Base-by-base conservation (phyloP, 2,888 invertebrate genomes). In the Phania funesta region DNA sequence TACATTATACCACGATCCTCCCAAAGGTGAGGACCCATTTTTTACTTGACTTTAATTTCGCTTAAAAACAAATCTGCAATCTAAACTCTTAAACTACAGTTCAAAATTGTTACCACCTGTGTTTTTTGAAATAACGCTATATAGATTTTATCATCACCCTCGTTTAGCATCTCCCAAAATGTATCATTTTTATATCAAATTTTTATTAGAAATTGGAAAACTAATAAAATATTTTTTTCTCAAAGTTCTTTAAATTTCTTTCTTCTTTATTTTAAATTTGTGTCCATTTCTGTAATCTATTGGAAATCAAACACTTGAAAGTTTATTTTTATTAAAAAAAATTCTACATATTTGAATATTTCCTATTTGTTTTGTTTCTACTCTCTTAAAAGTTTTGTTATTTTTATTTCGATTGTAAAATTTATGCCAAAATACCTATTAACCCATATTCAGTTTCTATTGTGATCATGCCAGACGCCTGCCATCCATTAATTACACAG, bases 361-460 rank as follows among this genome's bases (percentile, higher is more conserved):
- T 65, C 26, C 41, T 29, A 35, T 68, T 62, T 70, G 41, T 3
- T 35, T 41, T 29, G 20, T 20, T 52, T 50, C 13, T 54, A 16
- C 9, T 48, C 13, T 38, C 71, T 54, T 20, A 1, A 20, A 65
- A 41, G 60, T 58, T 41, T 60, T 41, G 22, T 44, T 44, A 26
- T 29, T 74, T 62, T 46, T 58, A n/a, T n/a, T n/a, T n/a, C n/a
- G n/a, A n/a, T 56, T 41, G 35, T 32, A 18, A 71, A 74, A 80
- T 48, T 38, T 68, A 75, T 83, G 84, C 83, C 83, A 84, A 80
- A 83, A 83, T 80, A 75, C 83, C 84, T 83, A 84, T 74, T 84
- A 78, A 83, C 84, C 84, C 75, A 84, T 84, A 78, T 83, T 78
- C 68, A 75, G 52, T 71, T 70, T 70, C 46, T 52, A 65, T 78